A percentile compares a stretch with the other conserved stretches of the same genome.
These are phyloP conservation scores for Drosophila tristis DNA, from an alignment of 1,140 invertebrate genomes.

Conservation along the genomic window DNA sequence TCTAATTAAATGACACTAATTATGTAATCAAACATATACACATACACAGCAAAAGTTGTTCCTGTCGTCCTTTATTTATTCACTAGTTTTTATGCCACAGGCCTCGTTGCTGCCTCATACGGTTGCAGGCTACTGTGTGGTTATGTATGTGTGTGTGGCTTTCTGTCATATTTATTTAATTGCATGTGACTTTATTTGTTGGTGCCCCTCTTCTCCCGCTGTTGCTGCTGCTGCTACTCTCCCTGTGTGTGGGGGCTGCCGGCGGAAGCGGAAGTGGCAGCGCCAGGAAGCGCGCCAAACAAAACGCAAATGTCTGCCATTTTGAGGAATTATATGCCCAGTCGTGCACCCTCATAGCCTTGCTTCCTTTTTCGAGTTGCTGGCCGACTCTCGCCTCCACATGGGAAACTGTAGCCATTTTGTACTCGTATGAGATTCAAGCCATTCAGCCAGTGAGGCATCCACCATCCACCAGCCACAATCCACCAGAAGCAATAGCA, in stretches of 20 bases:
- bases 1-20: conserved; percentile 60
- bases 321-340: conserved; percentile 76
- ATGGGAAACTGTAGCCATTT: conserved; percentile 59
- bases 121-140: conserved; percentile 12
- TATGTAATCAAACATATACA: conserved; percentile 72
- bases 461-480: conserved; percentile 10
- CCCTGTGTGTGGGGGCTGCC: conserved; percentile 13
- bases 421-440: conserved; percentile 20
- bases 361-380: conserved; percentile 44
- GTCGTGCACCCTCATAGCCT: conserved; percentile 28
- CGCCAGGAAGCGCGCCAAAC: conserved; percentile 80
- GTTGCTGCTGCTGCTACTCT: conserved; percentile 32
- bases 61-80: conserved; percentile 55
- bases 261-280: conserved; percentile 78
- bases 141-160: conserved; percentile 12
- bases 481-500: not conserved
- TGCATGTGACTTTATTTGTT: conserved; percentile 72
- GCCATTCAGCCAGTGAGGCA: conserved; percentile 36
- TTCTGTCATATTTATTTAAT: conserved; percentile 76
- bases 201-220: conserved; percentile 7
- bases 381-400: conserved; percentile 3
- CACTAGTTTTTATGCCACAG: conserved; percentile 29
- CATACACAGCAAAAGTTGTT: conserved; percentile 35
- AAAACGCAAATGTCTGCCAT: conserved; percentile 80
- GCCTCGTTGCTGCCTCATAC: conserved; percentile 26